phyloP scores from a whole-genome alignment of 2,888 invertebrate species.

The Eurytoma californica region DNA sequence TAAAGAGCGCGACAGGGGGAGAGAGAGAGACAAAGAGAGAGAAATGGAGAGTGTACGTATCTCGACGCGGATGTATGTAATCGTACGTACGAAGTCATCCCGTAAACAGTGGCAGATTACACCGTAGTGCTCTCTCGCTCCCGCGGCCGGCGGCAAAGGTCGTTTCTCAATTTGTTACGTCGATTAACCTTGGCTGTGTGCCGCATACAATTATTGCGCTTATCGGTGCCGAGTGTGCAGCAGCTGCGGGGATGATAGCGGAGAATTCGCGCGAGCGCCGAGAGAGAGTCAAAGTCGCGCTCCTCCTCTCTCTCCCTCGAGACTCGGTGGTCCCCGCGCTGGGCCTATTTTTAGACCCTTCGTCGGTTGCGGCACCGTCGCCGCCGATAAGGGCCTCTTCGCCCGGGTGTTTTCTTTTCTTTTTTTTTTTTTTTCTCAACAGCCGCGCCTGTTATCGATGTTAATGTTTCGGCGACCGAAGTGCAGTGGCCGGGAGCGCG shows the following conservation, averaged over 20 bases:
- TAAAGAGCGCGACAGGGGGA: background rate
- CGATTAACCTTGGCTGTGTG: conserved; percentile 44
- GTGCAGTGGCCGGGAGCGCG: background rate
- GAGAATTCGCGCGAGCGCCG: background rate
- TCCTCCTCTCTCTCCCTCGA: conserved; percentile 6
- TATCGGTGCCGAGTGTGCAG: conserved; percentile 20
- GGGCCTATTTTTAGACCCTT: background rate
- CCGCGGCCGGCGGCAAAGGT: conserved; percentile 33
- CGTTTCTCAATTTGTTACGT: conserved; percentile 51
- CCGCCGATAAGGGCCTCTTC: background rate
- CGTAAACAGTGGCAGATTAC: conserved; percentile 37
- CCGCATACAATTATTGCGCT: conserved; percentile 32
- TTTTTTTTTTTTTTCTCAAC: background rate
- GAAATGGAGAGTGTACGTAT: background rate
- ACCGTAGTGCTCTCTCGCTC: conserved; percentile 1
- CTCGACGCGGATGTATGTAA: conserved; percentile 41
- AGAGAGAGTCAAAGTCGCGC: too few species aligned
- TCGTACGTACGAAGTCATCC: conserved; percentile 26
- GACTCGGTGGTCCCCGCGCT: too few species aligned
- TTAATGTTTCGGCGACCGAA: background rate
- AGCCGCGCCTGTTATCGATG: conserved; percentile 16
- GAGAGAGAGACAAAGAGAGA: background rate
- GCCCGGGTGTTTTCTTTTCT: background rate
- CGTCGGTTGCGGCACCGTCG: background rate
- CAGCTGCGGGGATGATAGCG: background rate